phyloP scores from a whole-genome alignment of 2,797 vertebrate species.

The Vireo griseus region DNA sequence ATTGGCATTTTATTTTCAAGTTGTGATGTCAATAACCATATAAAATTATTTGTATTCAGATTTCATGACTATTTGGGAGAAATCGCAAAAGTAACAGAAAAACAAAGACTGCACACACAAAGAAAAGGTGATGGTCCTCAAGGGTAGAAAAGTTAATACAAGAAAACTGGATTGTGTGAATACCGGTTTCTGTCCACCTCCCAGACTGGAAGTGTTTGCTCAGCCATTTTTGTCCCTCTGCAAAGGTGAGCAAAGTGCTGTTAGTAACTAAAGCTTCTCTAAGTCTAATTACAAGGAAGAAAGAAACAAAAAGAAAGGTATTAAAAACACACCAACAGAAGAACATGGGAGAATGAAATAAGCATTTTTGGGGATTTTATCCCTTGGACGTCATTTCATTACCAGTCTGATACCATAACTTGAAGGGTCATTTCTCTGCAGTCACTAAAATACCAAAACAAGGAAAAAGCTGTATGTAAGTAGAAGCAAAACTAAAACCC shows the following conservation, averaged over 20 bases:
- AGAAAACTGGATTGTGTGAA: constrained; percentile 8
- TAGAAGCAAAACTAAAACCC: constrained; percentile 8
- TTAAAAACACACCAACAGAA: not conserved
- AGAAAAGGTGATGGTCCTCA: constrained; percentile 33
- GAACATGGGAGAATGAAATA: constrained; percentile 45
- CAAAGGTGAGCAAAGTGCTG: constrained; percentile 52
- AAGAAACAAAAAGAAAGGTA: not conserved
- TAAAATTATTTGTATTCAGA: not conserved
- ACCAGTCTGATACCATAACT: constrained; percentile 66
- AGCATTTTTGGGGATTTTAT: constrained; percentile 20
- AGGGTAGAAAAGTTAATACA: constrained; percentile 52
- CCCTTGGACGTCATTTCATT: constrained; percentile 66
- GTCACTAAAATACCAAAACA: constrained; percentile 69
- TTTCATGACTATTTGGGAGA: constrained; percentile 7
- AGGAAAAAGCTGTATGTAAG: constrained; percentile 29
- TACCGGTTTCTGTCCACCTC: constrained; percentile 7
- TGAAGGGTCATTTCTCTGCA: constrained; percentile 72
- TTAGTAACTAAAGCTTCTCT: constrained; percentile 64
- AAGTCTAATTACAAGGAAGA: constrained; percentile 69
- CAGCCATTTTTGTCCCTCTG: constrained; percentile 40
- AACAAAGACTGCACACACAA: constrained; percentile 12
- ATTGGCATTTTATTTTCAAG: not conserved
- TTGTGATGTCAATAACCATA: not conserved
- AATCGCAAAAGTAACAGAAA: constrained; percentile 39
- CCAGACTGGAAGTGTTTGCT: constrained; percentile 15